These are phyloP conservation scores for Mesoclemmys tuberculata DNA, from an alignment of 2,113 vertebrate species.

Conservation along the genomic window DNA sequence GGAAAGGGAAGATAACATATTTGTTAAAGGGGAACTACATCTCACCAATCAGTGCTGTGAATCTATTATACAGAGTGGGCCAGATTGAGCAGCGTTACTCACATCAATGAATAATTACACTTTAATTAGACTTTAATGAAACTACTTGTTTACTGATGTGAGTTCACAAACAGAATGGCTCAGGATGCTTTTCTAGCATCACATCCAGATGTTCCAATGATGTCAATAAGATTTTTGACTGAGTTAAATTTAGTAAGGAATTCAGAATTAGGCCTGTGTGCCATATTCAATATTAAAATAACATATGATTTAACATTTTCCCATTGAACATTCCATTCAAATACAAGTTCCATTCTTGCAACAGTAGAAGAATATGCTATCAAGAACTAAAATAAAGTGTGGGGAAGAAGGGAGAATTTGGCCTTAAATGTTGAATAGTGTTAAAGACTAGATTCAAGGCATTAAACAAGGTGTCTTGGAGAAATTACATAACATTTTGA, in stretches of 20 bases:
- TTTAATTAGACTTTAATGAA: background rate
- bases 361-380: background rate
- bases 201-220: background rate
- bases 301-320: background rate
- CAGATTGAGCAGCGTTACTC: background rate
- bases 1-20: background rate
- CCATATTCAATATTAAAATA: background rate
- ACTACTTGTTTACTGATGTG: background rate
- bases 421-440: background rate
- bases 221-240: background rate
- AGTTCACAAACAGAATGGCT: background rate
- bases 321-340: background rate
- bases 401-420: background rate
- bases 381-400: background rate
- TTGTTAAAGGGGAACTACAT: background rate
- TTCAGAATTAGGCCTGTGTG: background rate
- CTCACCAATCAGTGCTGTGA: background rate
- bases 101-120: background rate
- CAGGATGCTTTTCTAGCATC: background rate
- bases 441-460: background rate
- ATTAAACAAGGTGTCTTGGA: background rate
- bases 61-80: background rate
- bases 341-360: background rate
- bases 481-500: background rate
- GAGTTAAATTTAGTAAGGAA: background rate